phyloP scores from a whole-genome alignment of 2,113 vertebrate species.

The Sitta europaea region DNA sequence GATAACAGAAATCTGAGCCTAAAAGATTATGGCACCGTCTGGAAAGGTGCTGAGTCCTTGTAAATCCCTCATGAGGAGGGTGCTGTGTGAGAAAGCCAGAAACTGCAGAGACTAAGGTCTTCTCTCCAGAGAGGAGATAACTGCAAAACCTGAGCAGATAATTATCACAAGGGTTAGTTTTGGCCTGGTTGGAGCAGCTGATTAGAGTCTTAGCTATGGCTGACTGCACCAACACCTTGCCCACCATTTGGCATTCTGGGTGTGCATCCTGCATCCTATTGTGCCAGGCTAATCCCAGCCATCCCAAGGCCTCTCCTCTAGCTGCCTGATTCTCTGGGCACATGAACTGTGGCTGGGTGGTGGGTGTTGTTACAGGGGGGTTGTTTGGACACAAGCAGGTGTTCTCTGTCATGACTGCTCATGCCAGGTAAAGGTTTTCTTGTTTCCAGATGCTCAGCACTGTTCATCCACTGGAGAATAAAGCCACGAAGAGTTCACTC shows the following conservation, averaged over 20 bases:
- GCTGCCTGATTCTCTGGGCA: not conserved
- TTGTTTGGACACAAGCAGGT: not conserved
- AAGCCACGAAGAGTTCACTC: not conserved
- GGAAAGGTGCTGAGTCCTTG: not conserved
- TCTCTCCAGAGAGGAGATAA: not conserved
- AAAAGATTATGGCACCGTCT: not conserved
- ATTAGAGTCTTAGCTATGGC: not conserved
- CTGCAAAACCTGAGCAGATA: not conserved
- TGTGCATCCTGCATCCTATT: not conserved
- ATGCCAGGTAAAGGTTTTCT: not conserved
- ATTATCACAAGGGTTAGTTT: not conserved
- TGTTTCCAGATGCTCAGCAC: fast-evolving
- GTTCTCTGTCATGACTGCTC: not conserved
- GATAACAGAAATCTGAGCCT: not conserved
- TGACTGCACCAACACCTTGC: fast-evolving
- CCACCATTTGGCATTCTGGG: not conserved
- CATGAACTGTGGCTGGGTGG: not conserved
- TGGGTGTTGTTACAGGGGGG: not conserved
- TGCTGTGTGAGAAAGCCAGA: not conserved
- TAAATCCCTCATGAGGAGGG: not conserved
- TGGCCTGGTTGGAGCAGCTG: not conserved
- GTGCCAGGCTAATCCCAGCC: fast-evolving
- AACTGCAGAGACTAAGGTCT: not conserved
- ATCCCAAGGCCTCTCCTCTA: not conserved
- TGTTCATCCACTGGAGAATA: not conserved